Percentiles rank a stretch among this genome's conserved stretches.
Evolutionary conservation across 2,113 vertebrate species (phyloP).

Genomic region (Lathamus discolor): DNA sequence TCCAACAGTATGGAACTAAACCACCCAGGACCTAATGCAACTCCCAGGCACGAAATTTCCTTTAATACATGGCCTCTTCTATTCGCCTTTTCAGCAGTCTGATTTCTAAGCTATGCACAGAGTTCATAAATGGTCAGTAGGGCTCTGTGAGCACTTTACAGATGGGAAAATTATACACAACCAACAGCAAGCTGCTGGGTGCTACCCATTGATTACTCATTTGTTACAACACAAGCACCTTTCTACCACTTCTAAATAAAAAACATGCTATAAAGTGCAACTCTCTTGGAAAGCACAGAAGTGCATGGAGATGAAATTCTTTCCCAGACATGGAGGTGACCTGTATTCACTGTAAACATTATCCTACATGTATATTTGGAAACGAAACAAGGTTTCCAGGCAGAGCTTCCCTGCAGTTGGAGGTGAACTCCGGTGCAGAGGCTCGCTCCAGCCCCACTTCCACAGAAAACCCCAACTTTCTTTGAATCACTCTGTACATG

Average conservation of each 20-base stretch:
- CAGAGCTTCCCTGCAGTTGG: background rate
- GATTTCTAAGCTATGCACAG: background rate
- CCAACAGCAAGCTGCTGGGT: background rate
- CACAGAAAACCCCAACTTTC: background rate
- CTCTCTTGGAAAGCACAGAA: background rate
- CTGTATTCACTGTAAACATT: constrained; percentile 14
- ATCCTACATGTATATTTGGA: constrained; percentile 25
- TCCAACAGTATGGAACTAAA: background rate
- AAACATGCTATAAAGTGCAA: background rate
- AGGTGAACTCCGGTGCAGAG: background rate
- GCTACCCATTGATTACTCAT: constrained; percentile 12
- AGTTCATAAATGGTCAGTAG: background rate
- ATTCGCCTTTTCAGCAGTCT: background rate
- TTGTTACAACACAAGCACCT: background rate
- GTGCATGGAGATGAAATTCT: background rate
- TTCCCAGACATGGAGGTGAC: background rate
- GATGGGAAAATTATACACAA: background rate
- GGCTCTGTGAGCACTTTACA: background rate
- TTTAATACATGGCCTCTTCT: background rate
- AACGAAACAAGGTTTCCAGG: background rate
- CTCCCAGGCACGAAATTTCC: background rate
- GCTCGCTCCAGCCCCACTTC: background rate
- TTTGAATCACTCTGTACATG: background rate
- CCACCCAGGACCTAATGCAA: background rate
- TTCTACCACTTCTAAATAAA: background rate